phyloP scores from a whole-genome alignment of 2,888 invertebrate species.

The Orthonevra nobilis region DNA sequence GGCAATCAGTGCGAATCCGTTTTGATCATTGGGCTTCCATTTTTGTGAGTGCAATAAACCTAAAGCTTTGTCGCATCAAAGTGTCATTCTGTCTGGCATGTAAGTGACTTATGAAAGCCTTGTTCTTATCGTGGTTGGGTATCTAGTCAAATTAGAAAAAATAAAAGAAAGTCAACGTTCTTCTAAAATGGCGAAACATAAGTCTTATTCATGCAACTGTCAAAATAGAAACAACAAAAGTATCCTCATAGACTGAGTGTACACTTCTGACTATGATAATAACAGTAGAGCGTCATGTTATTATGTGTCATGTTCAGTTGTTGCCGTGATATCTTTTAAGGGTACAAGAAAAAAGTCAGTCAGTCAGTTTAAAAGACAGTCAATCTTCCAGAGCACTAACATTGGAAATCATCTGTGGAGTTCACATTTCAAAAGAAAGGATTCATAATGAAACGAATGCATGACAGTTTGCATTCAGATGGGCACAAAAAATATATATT shows the following conservation, averaged over 20 bases:
- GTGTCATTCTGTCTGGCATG: background rate
- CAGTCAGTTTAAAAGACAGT: slow-evolving; percentile 8
- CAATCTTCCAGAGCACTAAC: background rate
- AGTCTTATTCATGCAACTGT: too few species aligned
- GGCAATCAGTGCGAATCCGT: background rate
- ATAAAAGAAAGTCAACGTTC: background rate
- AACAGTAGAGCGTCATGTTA: slow-evolving; percentile 10
- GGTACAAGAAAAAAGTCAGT: background rate
- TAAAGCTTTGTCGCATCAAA: background rate
- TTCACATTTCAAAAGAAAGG: background rate
- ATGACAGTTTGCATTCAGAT: slow-evolving; percentile 8
- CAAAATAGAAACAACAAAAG: background rate
- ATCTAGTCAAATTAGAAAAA: slow-evolving; percentile 18
- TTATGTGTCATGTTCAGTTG: slow-evolving; percentile 13
- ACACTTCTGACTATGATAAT: slow-evolving; percentile 1
- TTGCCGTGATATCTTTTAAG: slow-evolving; percentile 4
- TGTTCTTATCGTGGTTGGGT: background rate
- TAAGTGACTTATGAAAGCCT: background rate
- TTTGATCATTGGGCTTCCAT: background rate
- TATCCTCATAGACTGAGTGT: background rate
- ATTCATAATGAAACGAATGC: slow-evolving; percentile 1
- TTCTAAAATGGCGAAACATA: too few species aligned
- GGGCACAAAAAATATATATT: too few species aligned
- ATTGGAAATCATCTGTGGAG: slow-evolving; percentile 1
- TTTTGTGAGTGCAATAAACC: slow-evolving; percentile 1